Evolutionary conservation across 2,113 vertebrate species (phyloP), one percentile per base, ranked within the genome.

Genomic region (Microtus montanus): DNA sequence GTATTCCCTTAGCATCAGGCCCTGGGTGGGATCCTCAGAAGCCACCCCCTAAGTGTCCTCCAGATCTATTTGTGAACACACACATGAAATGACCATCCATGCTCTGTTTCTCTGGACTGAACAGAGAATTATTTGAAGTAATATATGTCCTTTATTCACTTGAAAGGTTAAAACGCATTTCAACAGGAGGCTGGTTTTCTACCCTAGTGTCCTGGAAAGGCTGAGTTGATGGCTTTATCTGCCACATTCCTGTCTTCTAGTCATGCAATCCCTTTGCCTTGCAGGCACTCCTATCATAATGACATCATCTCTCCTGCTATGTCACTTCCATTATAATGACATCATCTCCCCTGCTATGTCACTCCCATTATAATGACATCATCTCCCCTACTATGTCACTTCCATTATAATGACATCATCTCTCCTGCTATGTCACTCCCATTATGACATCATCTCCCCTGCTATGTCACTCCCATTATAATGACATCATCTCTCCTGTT

Each of bases 91-190:
- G 24, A 61, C 26, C 89, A 33, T 4, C 8, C 38, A 49, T 0
- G 28, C 17, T 91, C 66, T 70, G 64, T 26, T 64, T 66, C 78
- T 84, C 90, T 12, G 19, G 41, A 58, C 19, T 47, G 44, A 44
- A 87, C 49, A 90, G 28, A 24, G 33, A n/a, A 52, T 68, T 63
- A 30, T 8, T 64, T 4, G 33, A 86, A 52, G 64, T n/a, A 8
- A 44, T 35, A 44, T 35, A 7, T 20, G 17, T 52, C 49, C 70
- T 49, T 44, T 44, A 44, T 44, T 44, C 44, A 90, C 66, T 54
- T 35, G 58, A 79, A 80, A 94, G 77, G 78, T 83, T 94, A 47
- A 90, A 68, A 38, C 26, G 75, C 47, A 44, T 20, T 83, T 92
- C 41, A 87, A 49, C 10, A 38, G 52, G 54, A 87, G 78, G 63